These are phyloP conservation scores for Merluccius polli DNA, from an alignment of 2,797 vertebrate genomes.

Conservation along the genomic window DNA sequence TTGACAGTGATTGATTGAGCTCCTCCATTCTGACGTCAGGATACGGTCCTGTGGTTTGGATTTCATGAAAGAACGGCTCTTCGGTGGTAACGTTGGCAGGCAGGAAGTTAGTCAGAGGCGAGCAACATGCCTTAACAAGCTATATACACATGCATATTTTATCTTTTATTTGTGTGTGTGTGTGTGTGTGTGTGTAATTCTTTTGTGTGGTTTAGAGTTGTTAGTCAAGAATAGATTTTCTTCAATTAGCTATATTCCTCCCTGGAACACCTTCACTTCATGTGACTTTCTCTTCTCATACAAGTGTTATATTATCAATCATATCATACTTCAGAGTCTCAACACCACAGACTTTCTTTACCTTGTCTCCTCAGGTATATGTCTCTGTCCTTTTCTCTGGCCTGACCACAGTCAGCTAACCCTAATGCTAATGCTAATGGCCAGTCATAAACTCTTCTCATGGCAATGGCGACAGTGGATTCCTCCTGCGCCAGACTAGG, in stretches of 20 bases:
- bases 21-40: slow-evolving; percentile 35
- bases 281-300: background rate
- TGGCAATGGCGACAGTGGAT: background rate
- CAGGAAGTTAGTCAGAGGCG: slow-evolving; percentile 45
- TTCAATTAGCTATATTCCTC: background rate
- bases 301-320: background rate
- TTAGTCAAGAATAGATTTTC: background rate
- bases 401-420: background rate
- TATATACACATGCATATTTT: slow-evolving; percentile 17
- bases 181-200: background rate
- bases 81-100: background rate
- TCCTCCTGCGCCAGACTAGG: slow-evolving; percentile 27
- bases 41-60: slow-evolving; percentile 42
- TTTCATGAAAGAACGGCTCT: slow-evolving; percentile 14
- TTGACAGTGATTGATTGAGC: slow-evolving; percentile 64
- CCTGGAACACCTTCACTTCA: background rate
- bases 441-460: background rate
- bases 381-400: background rate
- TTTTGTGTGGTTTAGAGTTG: background rate
- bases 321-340: background rate
- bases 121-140: slow-evolving; percentile 27
- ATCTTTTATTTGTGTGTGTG: background rate
- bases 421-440: background rate
- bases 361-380: background rate
- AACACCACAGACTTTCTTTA: background rate